Evolutionary conservation across 2,797 vertebrate genomes (phyloP), one percentile per base, ranked within the genome.

Genomic region (Rhabdomys pumilio): DNA sequence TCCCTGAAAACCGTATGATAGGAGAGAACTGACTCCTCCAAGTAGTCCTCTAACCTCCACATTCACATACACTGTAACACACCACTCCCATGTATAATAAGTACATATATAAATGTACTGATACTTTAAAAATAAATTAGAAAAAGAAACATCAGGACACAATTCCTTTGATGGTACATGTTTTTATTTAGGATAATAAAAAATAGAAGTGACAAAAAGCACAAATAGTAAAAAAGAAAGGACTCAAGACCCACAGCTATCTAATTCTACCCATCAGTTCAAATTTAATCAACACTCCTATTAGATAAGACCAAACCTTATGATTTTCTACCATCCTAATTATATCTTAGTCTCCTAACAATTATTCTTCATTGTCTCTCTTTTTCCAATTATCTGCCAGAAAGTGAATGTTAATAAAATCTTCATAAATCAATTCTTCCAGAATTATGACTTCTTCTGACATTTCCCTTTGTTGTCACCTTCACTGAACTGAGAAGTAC

Each of bases 351-450:
- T 87, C 24, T 84, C 11, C 13, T n/a, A 91, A 88, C 31, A 41
- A 89, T 13, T 67, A 50, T 89, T 47, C 12, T 93, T 91, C 72
- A 57, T 26, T 93, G n/a, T 22, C 47, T 82, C n/a, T 55, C 24
- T 63, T 80, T 84, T 84, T 34, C 75, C 86, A 93, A 85, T 50
- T 80, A 77, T 57, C 34, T 50, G 29, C 47, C 34, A 90, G 75
- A 93, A 79, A 91, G 88, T 17, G 6, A 11, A 65, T 88, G 7
- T 14, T 65, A 87, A 73, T 50, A 72, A 93, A 90, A 88, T 83
- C 50, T 69, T 87, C 77, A 93, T 20, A 83, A 55, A 72, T 22
- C 67, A 82, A 20, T 77, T 88, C 84, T 93, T 72, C 29, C 53
- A 82, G 53, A 38, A 95, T 47, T 11, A 89, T 57, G 82, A 81